Percentiles rank a stretch among this genome's conserved stretches.
Evolutionary conservation across 2,888 invertebrate species (phyloP).

Genomic region (Punctoribates punctum): DNA sequence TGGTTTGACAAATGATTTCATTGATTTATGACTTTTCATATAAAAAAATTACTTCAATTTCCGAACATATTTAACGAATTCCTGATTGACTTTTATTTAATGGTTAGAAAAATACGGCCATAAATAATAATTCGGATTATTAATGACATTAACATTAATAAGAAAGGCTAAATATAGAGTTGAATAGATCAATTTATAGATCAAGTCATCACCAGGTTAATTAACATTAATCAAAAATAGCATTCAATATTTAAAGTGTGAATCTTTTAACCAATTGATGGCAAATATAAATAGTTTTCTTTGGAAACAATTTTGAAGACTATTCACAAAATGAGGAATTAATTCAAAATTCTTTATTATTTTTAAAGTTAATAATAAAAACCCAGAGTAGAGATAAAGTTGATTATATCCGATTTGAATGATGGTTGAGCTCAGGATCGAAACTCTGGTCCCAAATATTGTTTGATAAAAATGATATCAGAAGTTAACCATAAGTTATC

Average conservation of each 20-base stretch:
- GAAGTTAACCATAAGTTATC: constrained; percentile 35
- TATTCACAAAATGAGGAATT: not conserved
- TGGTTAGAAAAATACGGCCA: not conserved
- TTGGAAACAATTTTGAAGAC: too few species aligned
- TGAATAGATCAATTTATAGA: too few species aligned
- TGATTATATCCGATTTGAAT: not conserved
- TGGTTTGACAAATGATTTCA: not conserved
- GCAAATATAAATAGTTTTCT: too few species aligned
- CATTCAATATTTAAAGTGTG: too few species aligned
- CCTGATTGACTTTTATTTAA: constrained; percentile 16
- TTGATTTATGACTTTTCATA: not conserved
- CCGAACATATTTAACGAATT: constrained; percentile 11
- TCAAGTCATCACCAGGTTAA: too few species aligned
- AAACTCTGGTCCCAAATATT: not conserved
- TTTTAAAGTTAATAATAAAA: not conserved
- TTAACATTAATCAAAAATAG: too few species aligned
- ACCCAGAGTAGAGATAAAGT: too few species aligned
- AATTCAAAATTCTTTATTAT: not conserved
- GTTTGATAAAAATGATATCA: constrained; percentile 5
- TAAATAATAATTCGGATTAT: not conserved
- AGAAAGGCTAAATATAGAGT: too few species aligned
- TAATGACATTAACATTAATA: too few species aligned
- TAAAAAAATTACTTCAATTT: constrained; percentile 24
- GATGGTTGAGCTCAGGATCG: not conserved
- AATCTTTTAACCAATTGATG: too few species aligned